phyloP scores from a whole-genome alignment of 2,797 vertebrate species.

The Pampus argenteus region DNA sequence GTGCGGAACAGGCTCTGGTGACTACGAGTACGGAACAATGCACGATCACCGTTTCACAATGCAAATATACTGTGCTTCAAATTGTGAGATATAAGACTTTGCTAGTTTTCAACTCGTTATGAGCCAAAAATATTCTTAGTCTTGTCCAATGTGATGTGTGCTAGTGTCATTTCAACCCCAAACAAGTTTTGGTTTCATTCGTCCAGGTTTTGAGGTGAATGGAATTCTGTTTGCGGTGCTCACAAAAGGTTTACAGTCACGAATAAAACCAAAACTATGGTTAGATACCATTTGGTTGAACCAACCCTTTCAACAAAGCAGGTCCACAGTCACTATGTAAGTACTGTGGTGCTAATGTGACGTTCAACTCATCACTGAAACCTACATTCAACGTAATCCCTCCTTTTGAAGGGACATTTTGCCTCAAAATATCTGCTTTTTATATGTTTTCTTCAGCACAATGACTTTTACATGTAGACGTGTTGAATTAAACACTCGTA shows the following conservation, averaged over 20 bases:
- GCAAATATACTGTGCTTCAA: background rate
- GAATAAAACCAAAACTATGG: background rate
- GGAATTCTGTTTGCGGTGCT: too few species aligned
- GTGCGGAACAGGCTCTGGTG: background rate
- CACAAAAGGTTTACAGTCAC: too few species aligned
- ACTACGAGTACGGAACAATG: too few species aligned
- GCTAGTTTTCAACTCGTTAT: background rate
- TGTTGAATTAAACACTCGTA: background rate
- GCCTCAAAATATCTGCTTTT: background rate
- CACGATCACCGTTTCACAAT: too few species aligned
- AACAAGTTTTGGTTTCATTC: background rate
- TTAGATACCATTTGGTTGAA: background rate
- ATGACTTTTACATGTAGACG: background rate
- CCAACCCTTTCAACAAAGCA: background rate
- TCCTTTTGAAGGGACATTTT: background rate
- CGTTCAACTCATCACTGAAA: constrained; percentile 10
- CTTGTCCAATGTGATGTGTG: background rate
- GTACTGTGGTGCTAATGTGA: background rate
- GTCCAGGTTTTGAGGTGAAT: too few species aligned
- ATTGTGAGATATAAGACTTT: background rate
- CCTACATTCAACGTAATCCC: background rate
- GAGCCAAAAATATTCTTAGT: background rate
- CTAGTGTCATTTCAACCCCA: background rate
- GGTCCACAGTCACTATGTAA: background rate
- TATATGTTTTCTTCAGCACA: background rate